Percentiles rank a stretch among this genome's conserved stretches.
phyloP scores from a whole-genome alignment of 64 coral and sea anemone species.

The Actinia equina region DNA sequence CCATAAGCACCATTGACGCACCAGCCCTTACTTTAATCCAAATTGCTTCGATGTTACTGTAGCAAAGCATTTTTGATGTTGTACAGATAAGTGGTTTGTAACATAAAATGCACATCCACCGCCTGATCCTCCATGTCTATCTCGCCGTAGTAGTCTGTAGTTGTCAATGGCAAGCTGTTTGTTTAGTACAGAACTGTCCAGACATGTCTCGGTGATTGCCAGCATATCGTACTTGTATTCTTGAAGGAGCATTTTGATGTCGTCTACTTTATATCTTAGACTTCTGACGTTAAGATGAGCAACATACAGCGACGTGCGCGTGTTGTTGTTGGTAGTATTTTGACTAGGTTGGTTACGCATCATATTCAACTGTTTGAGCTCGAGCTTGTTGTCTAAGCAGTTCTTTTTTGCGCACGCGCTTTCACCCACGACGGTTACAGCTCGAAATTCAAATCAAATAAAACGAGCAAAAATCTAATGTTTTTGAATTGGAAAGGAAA shows the following conservation, averaged over 20 bases:
- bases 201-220: neutral
- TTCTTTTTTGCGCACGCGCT: no score
- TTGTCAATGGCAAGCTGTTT: neutral
- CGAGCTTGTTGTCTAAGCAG: no score
- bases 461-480: no score
- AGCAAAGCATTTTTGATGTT: neutral
- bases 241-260: constrained; percentile 5
- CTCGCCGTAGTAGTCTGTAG: neutral
- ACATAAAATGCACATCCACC: constrained; percentile 12
- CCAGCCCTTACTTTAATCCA: constrained; percentile 3
- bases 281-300: constrained; percentile 19
- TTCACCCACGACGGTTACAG: no score
- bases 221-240: neutral
- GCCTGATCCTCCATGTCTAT: neutral
- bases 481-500: no score
- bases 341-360: no score
- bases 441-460: no score
- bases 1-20: neutral
- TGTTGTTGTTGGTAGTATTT: no score
- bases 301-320: neutral
- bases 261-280: constrained; percentile 20
- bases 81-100: neutral
- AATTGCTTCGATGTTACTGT: neutral
- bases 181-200: constrained; percentile 1
- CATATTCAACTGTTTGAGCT: no score